Percentiles rank a stretch among this genome's conserved stretches.
Evolutionary conservation across 2,797 vertebrate genomes (phyloP).

Genomic region (Echiichthys vipera): DNA sequence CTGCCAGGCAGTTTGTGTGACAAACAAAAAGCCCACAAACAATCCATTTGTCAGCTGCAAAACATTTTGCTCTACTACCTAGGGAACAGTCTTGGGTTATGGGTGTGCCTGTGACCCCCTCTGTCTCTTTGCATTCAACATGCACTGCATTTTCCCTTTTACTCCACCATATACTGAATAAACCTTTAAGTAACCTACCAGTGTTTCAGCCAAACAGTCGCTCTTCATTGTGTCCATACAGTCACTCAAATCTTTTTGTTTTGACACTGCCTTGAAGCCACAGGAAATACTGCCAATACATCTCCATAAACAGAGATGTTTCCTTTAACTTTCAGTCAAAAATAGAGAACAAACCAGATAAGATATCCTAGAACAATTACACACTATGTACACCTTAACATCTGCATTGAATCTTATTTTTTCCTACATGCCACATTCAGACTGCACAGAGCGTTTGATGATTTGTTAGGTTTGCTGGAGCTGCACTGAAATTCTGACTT

Average conservation of each 20-base stretch:
- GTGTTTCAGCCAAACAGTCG: constrained; percentile 8
- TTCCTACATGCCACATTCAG: not conserved
- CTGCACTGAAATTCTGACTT: not conserved
- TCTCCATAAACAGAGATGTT: constrained; percentile 11
- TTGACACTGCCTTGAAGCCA: constrained; percentile 7
- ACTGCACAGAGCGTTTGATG: not conserved
- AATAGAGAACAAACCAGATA: not conserved
- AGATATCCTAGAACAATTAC: not conserved
- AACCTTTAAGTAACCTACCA: constrained; percentile 14
- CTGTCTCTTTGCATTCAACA: constrained; percentile 24
- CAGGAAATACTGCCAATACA: not conserved
- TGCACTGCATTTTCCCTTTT: constrained; percentile 5
- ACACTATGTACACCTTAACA: not conserved
- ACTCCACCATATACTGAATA: not conserved
- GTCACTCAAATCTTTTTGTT: constrained; percentile 15
- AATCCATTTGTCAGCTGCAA: constrained; percentile 52
- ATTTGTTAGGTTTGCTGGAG: not conserved
- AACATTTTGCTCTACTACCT: constrained; percentile 41
- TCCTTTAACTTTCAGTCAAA: not conserved
- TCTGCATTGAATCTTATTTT: not conserved
- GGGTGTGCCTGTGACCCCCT: constrained; percentile 44
- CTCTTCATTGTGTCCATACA: constrained; percentile 13
- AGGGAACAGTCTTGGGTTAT: constrained; percentile 36
- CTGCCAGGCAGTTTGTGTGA: constrained; percentile 43
- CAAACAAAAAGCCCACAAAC: constrained; percentile 67